Percentiles rank a stretch among this genome's conserved stretches.
Evolutionary conservation across 2,888 invertebrate genomes (phyloP).

Genomic region (Geophilus truncorum): DNA sequence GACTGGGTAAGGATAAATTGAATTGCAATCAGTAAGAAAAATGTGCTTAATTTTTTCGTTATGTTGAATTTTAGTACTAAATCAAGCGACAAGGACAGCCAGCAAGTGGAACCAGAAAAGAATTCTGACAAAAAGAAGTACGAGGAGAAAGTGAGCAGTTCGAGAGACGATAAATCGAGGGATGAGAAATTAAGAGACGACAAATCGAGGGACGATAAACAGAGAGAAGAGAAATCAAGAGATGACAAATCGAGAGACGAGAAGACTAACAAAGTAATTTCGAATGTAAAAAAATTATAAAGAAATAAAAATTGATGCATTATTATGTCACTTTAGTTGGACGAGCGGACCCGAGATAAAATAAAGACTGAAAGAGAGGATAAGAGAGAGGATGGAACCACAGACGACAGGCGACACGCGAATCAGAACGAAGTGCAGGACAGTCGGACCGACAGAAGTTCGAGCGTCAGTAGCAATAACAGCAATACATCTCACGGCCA

Average conservation of each 20-base stretch:
- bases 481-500: slow-evolving; percentile 34
- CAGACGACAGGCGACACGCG: slow-evolving; percentile 33
- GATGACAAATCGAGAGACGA: too few relatives aligned
- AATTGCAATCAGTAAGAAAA: background rate
- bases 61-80: background rate
- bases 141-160: background rate
- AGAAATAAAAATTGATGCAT: too few relatives aligned
- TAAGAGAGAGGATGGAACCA: background rate
- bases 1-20: background rate
- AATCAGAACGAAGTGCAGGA: slow-evolving; percentile 32
- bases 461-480: slow-evolving; percentile 35
- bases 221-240: too few relatives aligned
- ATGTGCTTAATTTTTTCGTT: background rate
- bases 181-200: too few relatives aligned
- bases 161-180: background rate
- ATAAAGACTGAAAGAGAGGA: slow-evolving; percentile 13
- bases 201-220: too few relatives aligned
- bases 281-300: too few relatives aligned
- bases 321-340: background rate
- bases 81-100: background rate
- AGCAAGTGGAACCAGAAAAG: background rate
- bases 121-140: background rate
- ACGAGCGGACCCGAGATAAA: background rate
- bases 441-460: slow-evolving; percentile 32
- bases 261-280: background rate